These are phyloP conservation scores for Clarias magur DNA, from an alignment of 2,113 vertebrate species.

Conservation along the genomic window DNA sequence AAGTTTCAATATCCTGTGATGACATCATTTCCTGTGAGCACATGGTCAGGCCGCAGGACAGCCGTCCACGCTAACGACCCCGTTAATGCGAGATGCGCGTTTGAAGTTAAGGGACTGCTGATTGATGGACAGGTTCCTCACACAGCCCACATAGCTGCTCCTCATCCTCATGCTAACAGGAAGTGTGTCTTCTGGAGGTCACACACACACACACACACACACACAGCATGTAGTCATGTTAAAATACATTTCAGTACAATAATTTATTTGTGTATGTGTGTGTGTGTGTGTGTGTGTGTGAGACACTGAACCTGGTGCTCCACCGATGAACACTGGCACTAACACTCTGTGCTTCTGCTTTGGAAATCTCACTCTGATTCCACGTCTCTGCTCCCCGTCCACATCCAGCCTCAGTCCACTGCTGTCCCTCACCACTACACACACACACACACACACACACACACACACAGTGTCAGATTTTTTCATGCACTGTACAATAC, in stretches of 20 bases:
- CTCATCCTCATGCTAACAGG: conserved; percentile 73
- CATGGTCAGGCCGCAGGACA: conserved; percentile 82
- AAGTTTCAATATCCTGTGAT: background rate
- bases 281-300: background rate
- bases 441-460: conserved; percentile 9
- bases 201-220: background rate
- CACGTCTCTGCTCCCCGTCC: conserved; percentile 88
- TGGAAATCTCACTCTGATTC: conserved; percentile 79
- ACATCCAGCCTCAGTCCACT: conserved; percentile 89
- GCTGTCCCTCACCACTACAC: conserved; percentile 81
- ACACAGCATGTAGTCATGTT: background rate
- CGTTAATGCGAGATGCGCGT: conserved; percentile 84
- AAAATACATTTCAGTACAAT: background rate
- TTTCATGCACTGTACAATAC: background rate
- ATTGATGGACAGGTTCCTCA: conserved; percentile 86
- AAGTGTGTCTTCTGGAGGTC: conserved; percentile 75
- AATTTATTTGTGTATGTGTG: background rate
- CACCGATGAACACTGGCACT: conserved; percentile 88
- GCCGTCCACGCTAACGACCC: conserved; percentile 84
- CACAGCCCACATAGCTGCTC: conserved; percentile 85
- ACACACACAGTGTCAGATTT: background rate
- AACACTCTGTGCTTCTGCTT: conserved; percentile 61
- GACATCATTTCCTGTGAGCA: background rate
- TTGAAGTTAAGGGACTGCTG: conserved; percentile 82
- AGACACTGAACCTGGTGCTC: conserved; percentile 85